Percentiles rank a stretch among this genome's conserved stretches.
phyloP scores from a whole-genome alignment of 2,888 invertebrate genomes.

The Caenorhabditis virilis region DNA sequence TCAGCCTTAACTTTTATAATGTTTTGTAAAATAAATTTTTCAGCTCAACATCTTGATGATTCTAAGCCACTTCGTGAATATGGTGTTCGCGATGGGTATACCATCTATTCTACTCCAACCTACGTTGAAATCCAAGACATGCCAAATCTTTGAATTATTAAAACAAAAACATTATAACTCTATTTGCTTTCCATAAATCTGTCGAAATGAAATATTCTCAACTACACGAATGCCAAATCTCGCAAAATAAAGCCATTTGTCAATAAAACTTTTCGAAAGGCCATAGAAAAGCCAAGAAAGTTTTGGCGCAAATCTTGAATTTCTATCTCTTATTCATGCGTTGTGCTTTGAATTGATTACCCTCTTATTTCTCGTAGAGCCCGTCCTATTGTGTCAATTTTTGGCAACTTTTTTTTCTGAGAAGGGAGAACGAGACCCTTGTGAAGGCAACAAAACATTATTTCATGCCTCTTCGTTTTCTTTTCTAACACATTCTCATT shows the following conservation, averaged over 20 bases:
- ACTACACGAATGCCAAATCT: no score
- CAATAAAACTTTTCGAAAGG: no score
- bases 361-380: slow-evolving; percentile 13
- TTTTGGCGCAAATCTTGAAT: slow-evolving; percentile 20
- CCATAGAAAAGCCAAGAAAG: no score
- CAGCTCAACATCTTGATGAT: slow-evolving; percentile 44
- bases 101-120: slow-evolving; percentile 54
- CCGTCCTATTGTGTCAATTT: slow-evolving; percentile 34
- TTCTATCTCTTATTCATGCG: slow-evolving; percentile 39
- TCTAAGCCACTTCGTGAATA: slow-evolving; percentile 31
- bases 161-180: no score
- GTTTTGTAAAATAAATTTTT: slow-evolving; percentile 8
- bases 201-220: slow-evolving; percentile 6
- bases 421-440: no score
- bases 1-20: neutral
- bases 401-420: slow-evolving; percentile 36
- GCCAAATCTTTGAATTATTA: slow-evolving; percentile 44
- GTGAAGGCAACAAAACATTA: no score
- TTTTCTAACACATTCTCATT: slow-evolving; percentile 7
- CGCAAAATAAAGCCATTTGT: no score
- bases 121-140: slow-evolving; percentile 54
- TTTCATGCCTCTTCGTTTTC: no score
- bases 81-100: slow-evolving; percentile 51
- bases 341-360: no score
- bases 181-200: neutral